Conservation (phyloP, 2,888 invertebrate species). For the Apodemia mormo region DNA sequence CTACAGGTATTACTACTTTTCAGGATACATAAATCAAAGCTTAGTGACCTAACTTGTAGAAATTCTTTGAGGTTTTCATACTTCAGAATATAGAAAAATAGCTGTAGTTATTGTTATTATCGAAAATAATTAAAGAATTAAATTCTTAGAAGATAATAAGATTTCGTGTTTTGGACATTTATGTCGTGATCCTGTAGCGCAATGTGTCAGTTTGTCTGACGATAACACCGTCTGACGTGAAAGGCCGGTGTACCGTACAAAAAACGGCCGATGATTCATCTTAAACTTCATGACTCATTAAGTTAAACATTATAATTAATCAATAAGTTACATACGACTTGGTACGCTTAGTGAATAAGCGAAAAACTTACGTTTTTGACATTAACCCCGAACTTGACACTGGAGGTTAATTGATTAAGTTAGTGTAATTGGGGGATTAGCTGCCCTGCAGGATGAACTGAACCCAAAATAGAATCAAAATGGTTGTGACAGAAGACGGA, state of each 20-base stretch:
- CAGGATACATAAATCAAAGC: no score
- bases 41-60: no score
- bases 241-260: slow-evolving; percentile 11
- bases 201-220: not conserved
- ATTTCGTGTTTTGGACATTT: not conserved
- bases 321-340: slow-evolving; percentile 6
- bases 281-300: slow-evolving; percentile 11
- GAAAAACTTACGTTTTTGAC: not conserved
- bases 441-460: slow-evolving; percentile 43
- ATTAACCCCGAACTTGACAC: slow-evolving; percentile 52
- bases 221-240: slow-evolving; percentile 1
- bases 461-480: slow-evolving; percentile 63
- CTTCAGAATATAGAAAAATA: no score
- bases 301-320: slow-evolving; percentile 10
- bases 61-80: no score
- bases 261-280: slow-evolving; percentile 8
- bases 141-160: not conserved
- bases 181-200: not conserved
- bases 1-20: no score
- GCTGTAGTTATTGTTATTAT: no score
- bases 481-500: slow-evolving; percentile 51
- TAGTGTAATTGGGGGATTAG: slow-evolving; percentile 28
- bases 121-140: no score
- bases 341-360: not conserved
- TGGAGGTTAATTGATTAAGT: slow-evolving; percentile 28